A percentile compares a stretch with the other conserved stretches of the same genome.
Evolutionary conservation across 2,888 invertebrate species (phyloP).

Genomic region (Sphaerophoria taeniata): DNA sequence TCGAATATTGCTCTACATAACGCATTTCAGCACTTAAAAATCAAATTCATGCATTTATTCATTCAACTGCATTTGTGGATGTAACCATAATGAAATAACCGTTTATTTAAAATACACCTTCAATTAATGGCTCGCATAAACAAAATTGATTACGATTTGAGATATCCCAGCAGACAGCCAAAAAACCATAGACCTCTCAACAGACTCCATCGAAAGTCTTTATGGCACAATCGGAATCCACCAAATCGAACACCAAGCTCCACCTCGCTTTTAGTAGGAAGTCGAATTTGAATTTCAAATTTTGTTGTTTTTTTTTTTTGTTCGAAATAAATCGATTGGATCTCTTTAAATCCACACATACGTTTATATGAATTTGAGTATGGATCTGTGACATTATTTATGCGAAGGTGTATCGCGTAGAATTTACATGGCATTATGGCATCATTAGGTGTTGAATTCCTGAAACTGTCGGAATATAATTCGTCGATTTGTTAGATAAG

Average conservation of each 20-base stretch:
- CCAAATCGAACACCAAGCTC: neutral
- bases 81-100: conserved; percentile 5
- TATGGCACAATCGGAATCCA: conserved; percentile 23
- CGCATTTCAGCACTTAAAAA: too few species aligned
- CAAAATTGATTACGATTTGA: conserved; percentile 25
- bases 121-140: conserved; percentile 28
- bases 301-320: neutral
- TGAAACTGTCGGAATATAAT: conserved; percentile 9
- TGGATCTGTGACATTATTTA: conserved; percentile 41
- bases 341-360: neutral
- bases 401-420: conserved; percentile 39
- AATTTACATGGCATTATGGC: conserved; percentile 68
- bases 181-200: neutral
- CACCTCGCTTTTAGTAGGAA: conserved; percentile 53
- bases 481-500: conserved; percentile 3
- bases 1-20: too few species aligned
- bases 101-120: conserved; percentile 25
- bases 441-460: conserved; percentile 67
- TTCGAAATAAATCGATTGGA: conserved; percentile 15
- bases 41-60: neutral
- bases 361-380: neutral
- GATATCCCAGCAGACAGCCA: neutral
- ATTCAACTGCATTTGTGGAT: neutral
- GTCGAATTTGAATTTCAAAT: conserved; percentile 69
- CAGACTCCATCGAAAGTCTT: too few species aligned